These are phyloP conservation scores for Helleia helle DNA, from an alignment of 2,888 invertebrate genomes.

Conservation along the genomic window DNA sequence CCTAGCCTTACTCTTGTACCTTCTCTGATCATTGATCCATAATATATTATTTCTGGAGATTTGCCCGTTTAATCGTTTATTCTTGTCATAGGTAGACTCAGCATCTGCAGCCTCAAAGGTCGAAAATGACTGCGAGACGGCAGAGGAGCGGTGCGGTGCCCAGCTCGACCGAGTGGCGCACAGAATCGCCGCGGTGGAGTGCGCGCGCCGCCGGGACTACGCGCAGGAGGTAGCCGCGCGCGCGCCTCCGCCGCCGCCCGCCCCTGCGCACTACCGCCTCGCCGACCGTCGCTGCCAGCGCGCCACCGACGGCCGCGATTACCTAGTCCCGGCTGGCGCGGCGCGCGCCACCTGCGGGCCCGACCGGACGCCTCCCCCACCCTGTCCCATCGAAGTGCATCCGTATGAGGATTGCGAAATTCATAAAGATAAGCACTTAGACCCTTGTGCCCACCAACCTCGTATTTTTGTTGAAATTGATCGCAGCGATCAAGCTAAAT, in stretches of 20 bases:
- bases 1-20: too few relatives aligned
- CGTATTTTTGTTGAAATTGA: conserved; percentile 35
- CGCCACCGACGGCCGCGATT: too few relatives aligned
- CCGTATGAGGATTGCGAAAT: conserved; percentile 31
- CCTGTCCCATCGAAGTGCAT: too few relatives aligned
- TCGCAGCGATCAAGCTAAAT: conserved; percentile 19
- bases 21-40: too few relatives aligned
- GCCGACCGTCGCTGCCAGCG: conserved; percentile 14
- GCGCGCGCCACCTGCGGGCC: conserved; percentile 20
- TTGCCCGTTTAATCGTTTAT: too few relatives aligned
- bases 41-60: too few relatives aligned
- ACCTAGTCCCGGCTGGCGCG: too few relatives aligned
- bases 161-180: conserved; percentile 20
- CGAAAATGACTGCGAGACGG: not conserved
- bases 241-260: conserved; percentile 1
- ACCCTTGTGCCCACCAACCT: conserved; percentile 41
- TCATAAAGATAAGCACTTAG: conserved; percentile 18
- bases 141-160: conserved; percentile 19
- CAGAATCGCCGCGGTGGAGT: conserved; percentile 15
- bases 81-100: not conserved
- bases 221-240: conserved; percentile 14
- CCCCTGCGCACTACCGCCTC: conserved; percentile 11
- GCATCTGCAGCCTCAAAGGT: not conserved
- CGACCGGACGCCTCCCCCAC: conserved; percentile 29
- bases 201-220: conserved; percentile 20